Evolutionary conservation across 2,113 vertebrate species (phyloP), one percentile per base, ranked within the genome.

Genomic region (Myrmecophaga tridactyla): DNA sequence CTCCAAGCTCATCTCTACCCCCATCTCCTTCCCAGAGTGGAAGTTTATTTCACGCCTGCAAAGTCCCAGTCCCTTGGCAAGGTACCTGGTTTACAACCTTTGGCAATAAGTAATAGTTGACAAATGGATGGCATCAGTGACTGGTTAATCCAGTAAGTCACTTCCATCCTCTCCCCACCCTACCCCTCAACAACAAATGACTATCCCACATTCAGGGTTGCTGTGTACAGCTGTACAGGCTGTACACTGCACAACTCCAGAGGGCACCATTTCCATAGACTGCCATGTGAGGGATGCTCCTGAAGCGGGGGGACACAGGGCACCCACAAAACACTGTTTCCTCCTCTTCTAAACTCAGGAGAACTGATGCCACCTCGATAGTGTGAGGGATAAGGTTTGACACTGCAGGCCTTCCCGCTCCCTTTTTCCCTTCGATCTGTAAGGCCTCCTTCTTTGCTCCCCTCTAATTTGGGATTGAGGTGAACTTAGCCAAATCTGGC

Each of bases 131-230:
- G 90, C 78, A 58, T 86, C 69, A 81, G 75, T 92, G 75, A 43
- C 78, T 84, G 76, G 67, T 83, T 91, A 83, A 95, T 92, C 76
- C 63, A 87, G 88, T n/a, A n/a, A n/a, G n/a, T n/a, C n/a, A n/a
- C n/a, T 88, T 12, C 86, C 15, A 34, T 65, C 34, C 80, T 48
- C 41, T 86, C 69, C 90, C 62, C 41, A 88, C 41, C 56, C 69
- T 39, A 62, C 60, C 56, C n/a, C 62, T 23, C 12, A 73, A 58
- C 46, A 84, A 31, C 67, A 86, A 39, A 51, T 15, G 62, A 48
- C 31, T 70, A 34, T 72, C 60, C n/a, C 34, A 18, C 65, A n/a
- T 34, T 67, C n/a, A 17, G 70, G n/a, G 5, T 46, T 81, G 36
- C 41, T 7, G 1, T 2, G 70, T 46, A 34, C 34, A 67, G 81